phyloP scores from a whole-genome alignment of 2,888 invertebrate species.

The Serripes groenlandicus region DNA sequence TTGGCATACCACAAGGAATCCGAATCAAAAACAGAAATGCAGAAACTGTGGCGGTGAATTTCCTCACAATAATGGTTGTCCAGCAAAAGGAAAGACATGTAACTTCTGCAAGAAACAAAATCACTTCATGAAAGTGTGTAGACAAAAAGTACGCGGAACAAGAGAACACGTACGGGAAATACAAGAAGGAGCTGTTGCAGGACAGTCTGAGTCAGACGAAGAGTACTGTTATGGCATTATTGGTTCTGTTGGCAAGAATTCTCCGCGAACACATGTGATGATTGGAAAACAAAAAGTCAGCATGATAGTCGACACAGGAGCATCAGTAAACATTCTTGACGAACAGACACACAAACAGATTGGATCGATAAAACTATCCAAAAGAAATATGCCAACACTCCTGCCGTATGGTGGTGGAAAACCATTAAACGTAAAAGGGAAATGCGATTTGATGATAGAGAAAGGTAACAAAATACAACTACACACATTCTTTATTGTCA shows the following conservation, averaged over 20 bases:
- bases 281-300: constrained; percentile 1
- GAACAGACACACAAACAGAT: constrained; percentile 36
- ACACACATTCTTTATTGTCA: constrained; percentile 50
- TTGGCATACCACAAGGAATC: background rate
- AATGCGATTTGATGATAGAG: constrained; percentile 32
- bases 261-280: constrained; percentile 16
- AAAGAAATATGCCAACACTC: constrained; percentile 26
- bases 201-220: constrained; percentile 34
- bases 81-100: no score
- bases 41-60: no score
- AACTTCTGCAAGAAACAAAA: constrained; percentile 39
- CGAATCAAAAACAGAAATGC: constrained; percentile 1
- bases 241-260: background rate
- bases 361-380: constrained; percentile 35
- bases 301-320: constrained; percentile 53
- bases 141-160: background rate
- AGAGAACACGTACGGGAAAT: no score
- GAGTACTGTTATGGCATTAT: constrained; percentile 17
- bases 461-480: constrained; percentile 29
- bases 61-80: no score
- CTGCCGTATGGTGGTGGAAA: constrained; percentile 52
- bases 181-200: background rate
- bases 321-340: constrained; percentile 66
- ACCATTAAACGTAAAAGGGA: constrained; percentile 24
- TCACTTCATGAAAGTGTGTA: constrained; percentile 39